Evolutionary conservation across 2,888 invertebrate genomes (phyloP).

Genomic region (Cantharis lateralis): DNA sequence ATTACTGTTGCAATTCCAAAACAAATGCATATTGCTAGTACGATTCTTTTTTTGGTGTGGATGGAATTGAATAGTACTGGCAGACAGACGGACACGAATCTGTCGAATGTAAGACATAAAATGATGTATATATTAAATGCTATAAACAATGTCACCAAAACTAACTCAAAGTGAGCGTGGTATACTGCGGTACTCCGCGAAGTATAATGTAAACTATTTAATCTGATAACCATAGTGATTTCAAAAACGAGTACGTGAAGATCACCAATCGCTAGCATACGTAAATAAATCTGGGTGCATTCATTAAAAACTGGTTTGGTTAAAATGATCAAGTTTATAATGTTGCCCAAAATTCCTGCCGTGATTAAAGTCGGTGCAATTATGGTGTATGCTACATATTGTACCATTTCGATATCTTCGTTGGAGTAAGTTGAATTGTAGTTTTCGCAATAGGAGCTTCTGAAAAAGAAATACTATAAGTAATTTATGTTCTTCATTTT

Average conservation of each 20-base stretch:
- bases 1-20: slow-evolving; percentile 25
- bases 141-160: slow-evolving; percentile 34
- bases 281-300: slow-evolving; percentile 33
- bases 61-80: slow-evolving; percentile 32
- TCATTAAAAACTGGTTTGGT: slow-evolving; percentile 33
- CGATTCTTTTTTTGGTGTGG: slow-evolving; percentile 28
- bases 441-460: background rate
- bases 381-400: slow-evolving; percentile 33
- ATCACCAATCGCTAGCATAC: slow-evolving; percentile 34
- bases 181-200: slow-evolving; percentile 28
- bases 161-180: slow-evolving; percentile 36
- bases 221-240: slow-evolving; percentile 32
- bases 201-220: slow-evolving; percentile 28
- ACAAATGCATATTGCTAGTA: slow-evolving; percentile 25
- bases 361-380: slow-evolving; percentile 32
- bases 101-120: slow-evolving; percentile 35
- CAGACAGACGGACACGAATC: slow-evolving; percentile 35
- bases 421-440: background rate
- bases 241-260: slow-evolving; percentile 32
- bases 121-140: slow-evolving; percentile 35
- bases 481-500: no score
- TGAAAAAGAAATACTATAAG: background rate
- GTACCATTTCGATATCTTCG: slow-evolving; percentile 10
- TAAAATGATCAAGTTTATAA: slow-evolving; percentile 34
- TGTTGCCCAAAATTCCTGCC: slow-evolving; percentile 35